phyloP scores from a whole-genome alignment of 2,888 invertebrate genomes.

The Sarcophaga caerulescens region DNA sequence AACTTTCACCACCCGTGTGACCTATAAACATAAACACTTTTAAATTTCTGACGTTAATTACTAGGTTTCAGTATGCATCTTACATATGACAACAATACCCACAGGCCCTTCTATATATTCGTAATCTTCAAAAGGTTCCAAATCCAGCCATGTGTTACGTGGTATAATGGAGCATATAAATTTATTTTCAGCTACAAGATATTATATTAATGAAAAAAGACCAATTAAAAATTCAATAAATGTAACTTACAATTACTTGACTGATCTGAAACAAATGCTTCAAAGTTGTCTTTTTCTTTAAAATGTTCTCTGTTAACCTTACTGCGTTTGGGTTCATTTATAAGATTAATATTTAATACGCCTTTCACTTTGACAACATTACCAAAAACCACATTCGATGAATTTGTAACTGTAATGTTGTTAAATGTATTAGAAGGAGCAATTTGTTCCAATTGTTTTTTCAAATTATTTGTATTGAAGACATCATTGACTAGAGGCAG shows the following conservation, averaged over 20 bases:
- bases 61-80: conserved; percentile 66
- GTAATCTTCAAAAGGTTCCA: conserved; percentile 80
- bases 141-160: conserved; percentile 82
- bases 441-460: conserved; percentile 6
- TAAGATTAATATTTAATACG: conserved; percentile 78
- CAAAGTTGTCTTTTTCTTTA: neutral
- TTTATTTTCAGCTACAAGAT: conserved; percentile 1
- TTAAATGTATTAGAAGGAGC: conserved; percentile 50
- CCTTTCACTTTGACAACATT: conserved; percentile 82
- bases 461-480: neutral
- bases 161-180: conserved; percentile 74
- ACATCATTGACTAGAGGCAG: conserved; percentile 3
- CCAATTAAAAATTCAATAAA: neutral
- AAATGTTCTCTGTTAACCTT: neutral
- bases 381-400: conserved; percentile 82
- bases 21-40: neutral
- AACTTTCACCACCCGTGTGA: conserved; percentile 79
- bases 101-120: conserved; percentile 78
- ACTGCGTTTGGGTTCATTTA: conserved; percentile 21
- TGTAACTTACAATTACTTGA: neutral
- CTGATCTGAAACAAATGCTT: neutral
- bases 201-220: neutral
- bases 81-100: conserved; percentile 82
- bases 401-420: conserved; percentile 80
- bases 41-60: neutral